Conservation (phyloP, 2,113 vertebrate species). For the Galbula dea region DNA sequence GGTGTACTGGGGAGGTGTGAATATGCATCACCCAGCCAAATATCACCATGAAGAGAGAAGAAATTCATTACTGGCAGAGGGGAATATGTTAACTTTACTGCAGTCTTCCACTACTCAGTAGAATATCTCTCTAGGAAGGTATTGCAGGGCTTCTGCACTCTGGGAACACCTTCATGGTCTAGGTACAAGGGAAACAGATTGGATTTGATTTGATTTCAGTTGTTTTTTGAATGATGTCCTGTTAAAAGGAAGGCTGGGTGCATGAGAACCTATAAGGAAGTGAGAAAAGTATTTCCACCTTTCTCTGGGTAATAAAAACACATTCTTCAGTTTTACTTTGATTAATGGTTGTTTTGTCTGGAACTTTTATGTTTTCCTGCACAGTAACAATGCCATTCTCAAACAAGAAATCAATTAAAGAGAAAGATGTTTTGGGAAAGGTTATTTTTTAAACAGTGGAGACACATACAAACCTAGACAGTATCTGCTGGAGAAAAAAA, state of each 20-base stretch:
- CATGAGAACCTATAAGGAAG: not conserved
- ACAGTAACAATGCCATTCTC: not conserved
- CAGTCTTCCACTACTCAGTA: not conserved
- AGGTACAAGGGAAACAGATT: not conserved
- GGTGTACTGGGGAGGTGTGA: not conserved
- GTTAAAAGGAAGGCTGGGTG: not conserved
- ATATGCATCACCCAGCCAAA: not conserved
- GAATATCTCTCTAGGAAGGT: not conserved
- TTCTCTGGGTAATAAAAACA: not conserved
- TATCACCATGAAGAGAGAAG: not conserved
- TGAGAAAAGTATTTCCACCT: not conserved
- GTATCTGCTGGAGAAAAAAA: not conserved
- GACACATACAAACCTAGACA: not conserved
- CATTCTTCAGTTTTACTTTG: not conserved
- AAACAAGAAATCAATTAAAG: not conserved
- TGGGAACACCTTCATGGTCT: not conserved
- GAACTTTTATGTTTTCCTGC: not conserved
- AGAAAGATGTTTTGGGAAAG: not conserved
- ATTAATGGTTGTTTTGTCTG: not conserved
- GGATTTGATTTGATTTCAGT: no score
- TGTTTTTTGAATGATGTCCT: no score
- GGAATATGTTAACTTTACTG: not conserved
- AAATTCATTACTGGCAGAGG: not conserved
- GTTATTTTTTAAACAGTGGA: not conserved
- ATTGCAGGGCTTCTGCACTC: not conserved